Base-by-base conservation (phyloP, 2,113 vertebrate species). In the Phoxinus phoxinus region DNA sequence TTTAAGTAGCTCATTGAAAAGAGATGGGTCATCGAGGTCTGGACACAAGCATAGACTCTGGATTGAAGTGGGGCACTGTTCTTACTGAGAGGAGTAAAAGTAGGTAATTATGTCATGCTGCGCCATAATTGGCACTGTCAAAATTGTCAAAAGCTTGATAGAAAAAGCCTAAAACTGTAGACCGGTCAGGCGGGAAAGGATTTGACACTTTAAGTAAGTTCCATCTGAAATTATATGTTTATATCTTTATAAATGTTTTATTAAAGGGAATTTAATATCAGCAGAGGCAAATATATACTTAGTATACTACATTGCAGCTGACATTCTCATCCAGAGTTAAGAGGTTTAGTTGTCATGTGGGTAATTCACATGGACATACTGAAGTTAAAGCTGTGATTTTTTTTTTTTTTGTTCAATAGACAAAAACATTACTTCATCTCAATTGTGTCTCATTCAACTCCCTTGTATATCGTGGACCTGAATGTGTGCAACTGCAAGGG, bases 121-220 rank as follows among this genome's bases (percentile, higher is more conserved):
- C 32, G n/a, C 59, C 78, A 81, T 46, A 81, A 81, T 30, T 81
- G 59, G 25, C 25, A 63, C 59, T 81, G 78, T 81, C 37, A 81
- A 48, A 81, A 44, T 30, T 48, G 17, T 21, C 37, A 30, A 46
- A 25, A 81, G 13, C 12, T 30, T 65, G 35, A 65, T 46, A 61
- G 13, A 46, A 80, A 59, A 81, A 65, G 8, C 4, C 9, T 65
- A 63, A 48, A 81, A 63, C 9, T 1, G 12, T 46, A 53, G 46
- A 2, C 51, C 2, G 6, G 5, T 27, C 37, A 76, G 15, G 27
- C 12, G 17, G 25, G 46, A 75, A 51, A 53, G 17, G 6, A 53
- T 53, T 11, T 19, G 8, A 48, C 25, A 51, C 46, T 46, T 75
- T 27, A 74, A 74, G 21, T 12, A 46, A 44, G 25, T 8, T 30